Base-by-base conservation (phyloP, 1,140 invertebrate species). In the Drosophila oshimai region DNA sequence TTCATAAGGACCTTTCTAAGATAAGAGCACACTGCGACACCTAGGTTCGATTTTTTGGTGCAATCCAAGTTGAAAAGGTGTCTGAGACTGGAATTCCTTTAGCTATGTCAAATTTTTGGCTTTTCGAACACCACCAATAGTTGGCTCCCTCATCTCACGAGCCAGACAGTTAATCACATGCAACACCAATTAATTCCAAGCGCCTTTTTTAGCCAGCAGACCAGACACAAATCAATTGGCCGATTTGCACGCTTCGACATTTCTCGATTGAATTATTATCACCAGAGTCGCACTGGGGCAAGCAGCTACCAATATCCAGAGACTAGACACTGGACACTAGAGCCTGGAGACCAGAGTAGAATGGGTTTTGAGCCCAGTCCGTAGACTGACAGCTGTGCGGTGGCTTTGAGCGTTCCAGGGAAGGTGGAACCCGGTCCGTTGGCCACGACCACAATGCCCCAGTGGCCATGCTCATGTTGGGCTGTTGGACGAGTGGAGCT, bases 231-330 rank as follows among this genome's bases (percentile, higher is more conserved):
- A 74, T 83, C 79, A 84, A 67, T 54, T 51, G 61, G 10, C 10
- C 64, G 54, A 72, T 80, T 84, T 84, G 80, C 80, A 86, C 80
- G 80, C 80, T 68, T 86, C 80, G 81, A 83, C 79, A 83, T 83
- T 83, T 74, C 78, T 70, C 79, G 79, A 84, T 84, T 84, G 80
- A 84, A 84, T 84, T 84, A 84, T 84, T 84, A 84, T 80, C 79
- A 73, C 70, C 70, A 71, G 41, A 39, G 73, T 46, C 62, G 57
- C 62, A 72, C 28, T 47, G 55, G 68, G 34, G 42, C 55, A 47
- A 17, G 31, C 46, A n/a, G 44, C 46, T 33, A 51, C 33, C 22
- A 53, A 33, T 44, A 37, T 34, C 39, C 57, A 41, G 39, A 20
- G 42, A 28, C 17, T 18, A 22, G 28, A 67, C 33, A 28, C 33